Evolutionary conservation across 2,797 vertebrate species (phyloP), one percentile per base, ranked within the genome.

Genomic region (Bucorvus abyssinicus): DNA sequence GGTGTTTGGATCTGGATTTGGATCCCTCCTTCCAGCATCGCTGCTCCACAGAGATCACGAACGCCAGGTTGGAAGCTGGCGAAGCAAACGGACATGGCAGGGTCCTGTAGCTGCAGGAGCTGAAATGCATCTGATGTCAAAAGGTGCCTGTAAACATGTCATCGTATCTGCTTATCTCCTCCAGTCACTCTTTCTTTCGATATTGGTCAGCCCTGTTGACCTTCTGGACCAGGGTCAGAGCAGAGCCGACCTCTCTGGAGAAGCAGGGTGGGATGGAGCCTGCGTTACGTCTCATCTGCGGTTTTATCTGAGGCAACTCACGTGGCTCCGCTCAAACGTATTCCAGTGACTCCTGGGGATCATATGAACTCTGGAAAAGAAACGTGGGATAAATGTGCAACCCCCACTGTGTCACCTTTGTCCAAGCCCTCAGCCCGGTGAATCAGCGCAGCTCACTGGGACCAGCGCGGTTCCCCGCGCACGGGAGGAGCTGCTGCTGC

Each of bases 51-150:
- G 26, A 38, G 52, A 21, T 1, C 30, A 61, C 42, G 40, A 20
- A 1, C 9, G 47, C 45, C 6, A 45, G 14, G 55, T 10, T n/a
- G 44, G 3, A 7, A 38, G 69, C 50, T n/a, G 40, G 12, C 16
- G 69, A 44, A 34, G 67, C 49, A 19, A 34, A 68, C 1, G 19
- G 78, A 5, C 0, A 0, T 6, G 32, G 4, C 1, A 5, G 24
- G 10, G 3, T 18, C 38, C 56, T 63, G 67, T 7, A 16, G 55
- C 44, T 55, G 21, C 12, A 1, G 3, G 21, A n/a, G 8, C 64
- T 56, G 56, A 69, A 32, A 38, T 14, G 27, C 59, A n/a, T 9
- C 63, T 69, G 61, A 0, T 82, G 77, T 27, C 67, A 21, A 6
- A 55, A 52, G n/a, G 77, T 53, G 67, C 63, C 77, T n/a, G 27